phyloP scores from a whole-genome alignment of 2,113 vertebrate genomes.

The Dicrurus megarhynchus region DNA sequence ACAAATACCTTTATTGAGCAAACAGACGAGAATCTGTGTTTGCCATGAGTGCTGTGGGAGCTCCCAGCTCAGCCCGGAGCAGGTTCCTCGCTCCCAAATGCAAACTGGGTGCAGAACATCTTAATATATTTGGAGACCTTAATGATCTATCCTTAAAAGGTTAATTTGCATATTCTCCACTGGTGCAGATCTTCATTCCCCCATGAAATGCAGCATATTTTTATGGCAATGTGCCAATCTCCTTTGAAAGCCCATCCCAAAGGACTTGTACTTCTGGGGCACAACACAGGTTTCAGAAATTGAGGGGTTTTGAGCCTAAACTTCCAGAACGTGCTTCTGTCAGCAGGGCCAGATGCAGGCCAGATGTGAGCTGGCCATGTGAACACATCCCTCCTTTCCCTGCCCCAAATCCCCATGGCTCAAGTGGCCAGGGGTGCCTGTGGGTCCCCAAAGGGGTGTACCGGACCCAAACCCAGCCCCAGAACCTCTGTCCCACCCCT shows the following conservation, averaged over 20 bases:
- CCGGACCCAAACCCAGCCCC: neutral
- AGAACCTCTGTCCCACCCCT: neutral
- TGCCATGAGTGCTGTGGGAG: neutral
- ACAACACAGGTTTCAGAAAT: neutral
- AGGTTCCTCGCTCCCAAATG: neutral
- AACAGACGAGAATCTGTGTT: neutral
- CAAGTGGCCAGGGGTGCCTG: neutral
- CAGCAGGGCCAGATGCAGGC: neutral
- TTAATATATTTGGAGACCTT: neutral
- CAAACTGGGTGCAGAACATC: neutral
- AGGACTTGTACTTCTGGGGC: neutral
- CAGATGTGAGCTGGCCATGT: neutral
- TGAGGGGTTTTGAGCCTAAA: neutral
- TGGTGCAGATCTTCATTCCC: neutral
- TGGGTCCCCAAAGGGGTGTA: neutral
- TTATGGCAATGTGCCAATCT: neutral
- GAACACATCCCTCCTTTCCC: too few species aligned
- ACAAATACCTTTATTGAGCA: neutral
- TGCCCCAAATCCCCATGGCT: accelerated
- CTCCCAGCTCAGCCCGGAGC: neutral
- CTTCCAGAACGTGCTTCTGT: neutral
- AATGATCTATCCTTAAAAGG: neutral
- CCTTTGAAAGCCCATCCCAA: neutral
- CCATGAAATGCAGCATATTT: neutral
- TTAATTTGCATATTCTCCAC: neutral